Evolutionary conservation across 2,888 invertebrate species (phyloP), one percentile per base, ranked within the genome.

Genomic region (Eupithecia exiguata): DNA sequence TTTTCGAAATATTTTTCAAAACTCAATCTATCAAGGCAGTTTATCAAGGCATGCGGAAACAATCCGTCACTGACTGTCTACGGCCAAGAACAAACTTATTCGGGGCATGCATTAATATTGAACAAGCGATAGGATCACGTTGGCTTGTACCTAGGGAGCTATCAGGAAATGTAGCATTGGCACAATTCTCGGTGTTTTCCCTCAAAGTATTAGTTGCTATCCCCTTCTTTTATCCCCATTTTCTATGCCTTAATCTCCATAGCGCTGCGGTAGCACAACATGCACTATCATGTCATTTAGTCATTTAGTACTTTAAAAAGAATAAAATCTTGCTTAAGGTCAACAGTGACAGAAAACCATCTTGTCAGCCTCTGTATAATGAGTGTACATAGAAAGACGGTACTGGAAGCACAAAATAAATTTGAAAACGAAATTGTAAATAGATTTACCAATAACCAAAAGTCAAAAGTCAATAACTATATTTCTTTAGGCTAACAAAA

Each of bases 51-150:
- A 62, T 0, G 36, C 63, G 36, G 63, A 65, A 36, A n/a, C 63
- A 38, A 65, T 65, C n/a, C 63, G 38, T 65, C 35, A 62, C 35
- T 62, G 63, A 10, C 63, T 38, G 36, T 36, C 38, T 36, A 36
- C 63, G n/a, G 63, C 0, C 9, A 38, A 63, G 63, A 65, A 38
- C 63, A 18, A 35, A 30, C 21, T 62, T 58, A 58, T 58, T 35
- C 18, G 18, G 62, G 18, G 36, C 63, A 65, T 65, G 36, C 63
- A 65, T 65, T 38, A 65, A 65, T 65, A 36, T 36, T 36, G 63
- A 35, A 38, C 63, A 38, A 25, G 62, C 62, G 62, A 62, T 62
- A 62, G 35, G 35, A 62, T 18, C 62, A 35, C 25, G 35, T 7
- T 62, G 35, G 30, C 16, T 18, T 35, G 0, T 62, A 7, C 58